Conservation (phyloP, 2,113 vertebrate genomes). For the Psettodes erumei region DNA sequence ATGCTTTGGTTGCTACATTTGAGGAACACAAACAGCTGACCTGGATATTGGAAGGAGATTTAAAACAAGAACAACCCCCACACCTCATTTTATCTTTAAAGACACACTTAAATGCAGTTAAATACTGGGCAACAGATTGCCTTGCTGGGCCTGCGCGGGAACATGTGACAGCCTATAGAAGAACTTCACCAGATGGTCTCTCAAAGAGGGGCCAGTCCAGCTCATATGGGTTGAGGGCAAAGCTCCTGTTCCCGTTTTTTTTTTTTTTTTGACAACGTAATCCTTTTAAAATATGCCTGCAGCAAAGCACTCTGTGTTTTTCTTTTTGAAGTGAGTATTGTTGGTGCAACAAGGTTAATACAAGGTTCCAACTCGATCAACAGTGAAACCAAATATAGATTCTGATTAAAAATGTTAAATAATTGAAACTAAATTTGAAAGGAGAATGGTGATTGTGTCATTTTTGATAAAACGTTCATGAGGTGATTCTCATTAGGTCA, state of each 20-base stretch:
- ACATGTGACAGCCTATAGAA: conserved; percentile 65
- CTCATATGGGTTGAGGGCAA: conserved; percentile 59
- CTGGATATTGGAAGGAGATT: conserved; percentile 32
- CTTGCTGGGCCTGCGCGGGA: conserved; percentile 10
- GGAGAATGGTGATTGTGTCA: neutral
- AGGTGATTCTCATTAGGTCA: neutral
- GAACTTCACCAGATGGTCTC: conserved; percentile 77
- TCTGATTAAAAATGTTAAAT: conserved; percentile 3
- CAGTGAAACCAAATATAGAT: neutral
- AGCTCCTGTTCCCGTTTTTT: conserved; percentile 60
- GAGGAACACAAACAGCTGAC: conserved; percentile 20
- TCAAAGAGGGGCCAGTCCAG: conserved; percentile 60
- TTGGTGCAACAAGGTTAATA: conserved; percentile 42
- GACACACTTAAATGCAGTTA: conserved; percentile 40
- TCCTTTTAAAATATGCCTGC: conserved; percentile 61
- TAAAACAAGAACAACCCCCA: conserved; percentile 16
- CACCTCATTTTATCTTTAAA: conserved; percentile 23
- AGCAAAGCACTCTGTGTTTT: conserved; percentile 20
- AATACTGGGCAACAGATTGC: conserved; percentile 60
- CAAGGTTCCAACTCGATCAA: neutral
- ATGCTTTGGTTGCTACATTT: conserved; percentile 13
- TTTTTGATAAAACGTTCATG: neutral
- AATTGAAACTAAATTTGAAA: neutral
- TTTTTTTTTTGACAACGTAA: conserved; percentile 63
- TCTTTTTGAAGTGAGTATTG: conserved; percentile 17